phyloP scores from a whole-genome alignment of 2,888 invertebrate genomes.

The Drosophila colorata region DNA sequence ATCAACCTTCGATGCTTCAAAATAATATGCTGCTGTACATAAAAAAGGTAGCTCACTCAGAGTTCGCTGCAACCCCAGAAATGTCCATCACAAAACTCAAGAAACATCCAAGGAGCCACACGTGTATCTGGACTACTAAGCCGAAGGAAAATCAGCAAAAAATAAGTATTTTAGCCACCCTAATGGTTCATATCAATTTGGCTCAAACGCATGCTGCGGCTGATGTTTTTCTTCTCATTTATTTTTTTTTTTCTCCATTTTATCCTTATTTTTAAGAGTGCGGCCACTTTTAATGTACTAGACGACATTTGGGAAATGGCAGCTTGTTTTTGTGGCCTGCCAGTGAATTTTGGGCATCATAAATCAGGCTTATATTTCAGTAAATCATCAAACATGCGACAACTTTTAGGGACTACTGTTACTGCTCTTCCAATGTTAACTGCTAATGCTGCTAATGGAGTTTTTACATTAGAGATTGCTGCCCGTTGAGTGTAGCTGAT shows the following conservation, averaged over 20 bases:
- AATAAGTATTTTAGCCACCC: slow-evolving; percentile 63
- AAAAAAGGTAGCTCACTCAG: slow-evolving; percentile 1
- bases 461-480: slow-evolving; percentile 74
- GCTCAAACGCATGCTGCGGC: slow-evolving; percentile 61
- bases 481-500: slow-evolving; percentile 34
- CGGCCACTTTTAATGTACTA: slow-evolving; percentile 62
- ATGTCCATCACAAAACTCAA: background rate
- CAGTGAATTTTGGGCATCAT: slow-evolving; percentile 73
- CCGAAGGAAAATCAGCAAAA: slow-evolving; percentile 36
- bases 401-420: slow-evolving; percentile 46
- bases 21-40: no score
- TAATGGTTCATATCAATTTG: slow-evolving; percentile 82
- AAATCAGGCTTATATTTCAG: slow-evolving; percentile 83
- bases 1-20: no score
- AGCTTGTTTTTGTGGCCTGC: slow-evolving; percentile 53
- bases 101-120: slow-evolving; percentile 21
- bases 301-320: slow-evolving; percentile 36
- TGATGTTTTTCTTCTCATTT: slow-evolving; percentile 50
- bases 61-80: slow-evolving; percentile 9
- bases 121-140: slow-evolving; percentile 38
- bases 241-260: slow-evolving; percentile 31
- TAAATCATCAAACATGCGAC: slow-evolving; percentile 80
- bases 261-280: slow-evolving; percentile 48
- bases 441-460: slow-evolving; percentile 72
- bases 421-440: slow-evolving; percentile 35